Evolutionary conservation across 2,113 vertebrate genomes (phyloP).

Genomic region (Macquaria ambigua): DNA sequence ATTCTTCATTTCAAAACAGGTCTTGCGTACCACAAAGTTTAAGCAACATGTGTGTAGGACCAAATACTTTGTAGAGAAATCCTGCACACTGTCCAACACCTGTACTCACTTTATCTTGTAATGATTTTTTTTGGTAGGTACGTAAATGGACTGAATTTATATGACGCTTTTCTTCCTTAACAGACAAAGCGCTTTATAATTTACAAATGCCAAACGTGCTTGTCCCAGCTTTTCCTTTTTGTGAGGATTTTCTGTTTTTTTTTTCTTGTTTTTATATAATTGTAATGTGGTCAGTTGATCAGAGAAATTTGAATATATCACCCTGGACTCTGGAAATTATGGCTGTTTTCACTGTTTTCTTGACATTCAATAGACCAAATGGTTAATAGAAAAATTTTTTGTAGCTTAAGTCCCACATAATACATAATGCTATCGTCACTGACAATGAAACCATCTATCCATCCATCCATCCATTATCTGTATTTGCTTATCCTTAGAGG

Average conservation of each 20-base stretch:
- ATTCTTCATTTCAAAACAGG: not conserved
- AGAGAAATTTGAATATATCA: not conserved
- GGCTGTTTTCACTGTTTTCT: not conserved
- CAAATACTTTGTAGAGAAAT: not conserved
- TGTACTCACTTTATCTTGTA: not conserved
- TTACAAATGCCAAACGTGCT: not conserved
- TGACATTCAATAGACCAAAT: not conserved
- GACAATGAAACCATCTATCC: no score
- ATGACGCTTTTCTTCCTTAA: no score
- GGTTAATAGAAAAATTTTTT: not conserved
- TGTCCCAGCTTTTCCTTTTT: not conserved
- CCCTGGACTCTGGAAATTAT: not conserved
- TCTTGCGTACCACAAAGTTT: no score
- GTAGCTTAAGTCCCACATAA: not conserved
- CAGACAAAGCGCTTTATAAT: no score
- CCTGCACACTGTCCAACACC: not conserved
- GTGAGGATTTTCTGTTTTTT: not conserved
- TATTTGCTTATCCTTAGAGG: no score
- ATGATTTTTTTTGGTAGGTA: not conserved
- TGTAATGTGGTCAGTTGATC: not conserved
- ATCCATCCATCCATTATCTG: no score
- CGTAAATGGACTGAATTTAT: no score
- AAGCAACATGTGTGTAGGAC: no score
- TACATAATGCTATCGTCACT: no score
- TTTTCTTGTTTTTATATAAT: not conserved